Evolutionary conservation across 1,140 invertebrate species (phyloP), one percentile per base, ranked within the genome.

Genomic region (Drosophila nigromelanica): DNA sequence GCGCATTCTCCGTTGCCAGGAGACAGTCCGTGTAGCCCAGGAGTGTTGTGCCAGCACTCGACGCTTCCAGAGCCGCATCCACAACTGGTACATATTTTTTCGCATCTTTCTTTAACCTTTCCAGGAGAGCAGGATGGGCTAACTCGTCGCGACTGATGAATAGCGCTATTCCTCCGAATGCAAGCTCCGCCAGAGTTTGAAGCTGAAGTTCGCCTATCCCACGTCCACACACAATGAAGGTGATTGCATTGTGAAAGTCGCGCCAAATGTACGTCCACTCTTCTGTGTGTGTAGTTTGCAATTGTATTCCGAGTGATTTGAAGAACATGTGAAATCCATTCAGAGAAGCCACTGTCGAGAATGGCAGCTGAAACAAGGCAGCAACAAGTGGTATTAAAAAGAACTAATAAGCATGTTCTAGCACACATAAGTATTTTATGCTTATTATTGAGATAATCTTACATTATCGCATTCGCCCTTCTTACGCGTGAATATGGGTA

Each of bases 241-340:
- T 91, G 6, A 92, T 78, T 4, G 72, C 75, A 48, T 90, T 85
- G 6, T 95, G 93, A 92, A 94, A 96, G 86, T 96, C 95, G 80
- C 95, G 95, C 96, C 96, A 97, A 43, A 95, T 93, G 58, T 97
- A 92, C 30, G 94, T 94, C 72, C 95, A 94, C 80, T 96, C 95
- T 51, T 95, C 93, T 45, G 95, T 95, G 5, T 89, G 91, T 0
- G 95, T 95, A 21, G 93, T 94, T 37, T 95, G 86, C 5, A 97
- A 87, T 75, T 94, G 92, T 40, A 96, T 93, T 40, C 94, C 94
- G 59, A 96, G 94, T 3, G 95, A 95, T 85, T 95, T 95, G 1
- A 95, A 94, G 92, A 96, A 97, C 94, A 97, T 96, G 73, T 97
- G 96, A n/a, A 97, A 94, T 5, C 96, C 96, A 93, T 97, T 97